Evolutionary conservation across 2,797 vertebrate species (phyloP), one percentile per base, ranked within the genome.

Genomic region (Microtus obscurus): DNA sequence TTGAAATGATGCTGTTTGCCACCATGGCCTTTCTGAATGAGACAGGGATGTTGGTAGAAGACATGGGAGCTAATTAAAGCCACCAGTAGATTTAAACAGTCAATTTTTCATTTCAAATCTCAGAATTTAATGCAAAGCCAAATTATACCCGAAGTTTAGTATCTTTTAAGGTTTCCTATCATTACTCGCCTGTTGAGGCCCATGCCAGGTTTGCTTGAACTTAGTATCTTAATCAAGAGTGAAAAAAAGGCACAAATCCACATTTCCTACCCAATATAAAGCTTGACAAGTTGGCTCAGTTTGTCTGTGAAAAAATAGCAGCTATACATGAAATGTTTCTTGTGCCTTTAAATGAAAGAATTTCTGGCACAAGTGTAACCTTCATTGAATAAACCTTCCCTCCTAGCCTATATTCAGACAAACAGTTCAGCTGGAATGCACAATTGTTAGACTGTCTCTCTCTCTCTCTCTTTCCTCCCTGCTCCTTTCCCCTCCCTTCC

Each of bases 381-480:
- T 61, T 40, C 27, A 27, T 43, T n/a, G 16, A 61, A 29, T 13
- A 81, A 29, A 40, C 19, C 23, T 59, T 82, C 12, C 25, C 37
- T 61, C 21, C 21, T 65, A 34, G 61, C 17, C 40, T 23, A 45
- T 16, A 85, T 67, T 48, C 40, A 65, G 79, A 29, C 7, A 7
- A 48, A 34, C 63, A 48, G 29, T 34, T 85, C 17, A 85, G 31
- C 10, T 96, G 91, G 95, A 97, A 97, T 97, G 91, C 63, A 92
- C 90, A 63, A 3, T 34, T 83, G 86, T 19, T 45, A 78, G 67
- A 25, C 11, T 25, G 69, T 8, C 79, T 87, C 43, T 69, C 16
- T 5, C 34, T 71, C 34, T 69, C 6, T 34, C 5, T 69, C 31
- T 69, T 40, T 3, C 37, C 29, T 7, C 13, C 31, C 51, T 67